Evolutionary conservation across 92 coral and sea anemone genomes (phyloP), one percentile per base, ranked within the genome.

Genomic region (Heteractis magnifica): DNA sequence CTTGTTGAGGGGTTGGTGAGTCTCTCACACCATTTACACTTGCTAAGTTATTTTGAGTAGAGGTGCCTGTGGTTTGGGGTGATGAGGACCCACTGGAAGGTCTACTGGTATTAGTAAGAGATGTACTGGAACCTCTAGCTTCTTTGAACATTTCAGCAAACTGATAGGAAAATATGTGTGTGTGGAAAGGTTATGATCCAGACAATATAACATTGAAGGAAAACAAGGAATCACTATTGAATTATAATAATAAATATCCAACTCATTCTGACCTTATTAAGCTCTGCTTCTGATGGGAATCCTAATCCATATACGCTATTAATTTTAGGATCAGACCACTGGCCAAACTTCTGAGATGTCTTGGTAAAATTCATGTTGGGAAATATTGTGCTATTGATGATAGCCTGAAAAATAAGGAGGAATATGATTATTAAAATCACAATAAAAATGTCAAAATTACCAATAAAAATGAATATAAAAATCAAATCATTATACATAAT

Each of bases 301-400:
- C 99, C 99, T 51, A 96, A 80, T 6, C 99, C 99, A 89, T 90
- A 96, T 52, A 96, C 98, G 52, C 97, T 96, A 75, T 88, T 94
- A 4, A 93, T 98, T 77, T 94, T 91, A 26, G 93, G 85, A 79
- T 96, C 99, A 18, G 99, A 96, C 99, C 99, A 96, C 92, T 96
- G 99, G 11, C 99, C 99, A 92, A 96, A 96, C 92, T 96, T 96
- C 72, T 96, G 99, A 0, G 99, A 94, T 52, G 99, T 96, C 85
- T 96, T 96, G 9, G 99, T 96, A 75, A 96, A 96, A 52, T 93
- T 93, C 99, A 96, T 96, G 84, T 92, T 90, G 77, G 99, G 93
- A 52, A 93, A 83, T 34, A 96, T 84, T 1, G 98, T 96, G 80
- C 99, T 94, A 86, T 96, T 96, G 84, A 96, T 84, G 77, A 96